Evolutionary conservation across 2,113 vertebrate genomes (phyloP).

Genomic region (Larimichthys crocea): DNA sequence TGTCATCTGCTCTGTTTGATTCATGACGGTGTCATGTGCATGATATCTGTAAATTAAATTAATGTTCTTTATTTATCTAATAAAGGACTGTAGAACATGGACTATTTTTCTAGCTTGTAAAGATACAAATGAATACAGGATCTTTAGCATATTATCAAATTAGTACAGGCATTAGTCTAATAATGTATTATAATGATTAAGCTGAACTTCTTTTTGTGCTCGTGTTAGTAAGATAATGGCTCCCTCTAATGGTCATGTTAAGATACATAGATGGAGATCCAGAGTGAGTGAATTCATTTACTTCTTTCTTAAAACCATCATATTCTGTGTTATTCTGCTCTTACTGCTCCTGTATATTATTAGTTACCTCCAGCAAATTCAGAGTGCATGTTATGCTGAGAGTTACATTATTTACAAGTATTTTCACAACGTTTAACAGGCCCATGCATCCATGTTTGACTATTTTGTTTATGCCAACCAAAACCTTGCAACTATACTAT

Average conservation of each 20-base stretch:
- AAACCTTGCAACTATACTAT: background rate
- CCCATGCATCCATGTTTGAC: background rate
- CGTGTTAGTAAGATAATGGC: slow-evolving; percentile 45
- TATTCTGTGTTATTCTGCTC: background rate
- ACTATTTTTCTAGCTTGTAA: slow-evolving; percentile 7
- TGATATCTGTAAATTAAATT: slow-evolving; percentile 27
- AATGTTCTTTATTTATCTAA: slow-evolving; percentile 14
- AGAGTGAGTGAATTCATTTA: background rate
- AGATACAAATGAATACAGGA: slow-evolving; percentile 17
- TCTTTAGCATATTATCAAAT: slow-evolving; percentile 22
- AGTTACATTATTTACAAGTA: slow-evolving; percentile 9
- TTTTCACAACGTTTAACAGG: background rate
- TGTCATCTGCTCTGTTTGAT: slow-evolving; percentile 56
- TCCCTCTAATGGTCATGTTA: slow-evolving; percentile 68
- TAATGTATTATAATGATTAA: slow-evolving; percentile 21
- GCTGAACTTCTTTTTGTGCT: background rate
- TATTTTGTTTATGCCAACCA: background rate
- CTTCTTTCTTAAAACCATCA: background rate
- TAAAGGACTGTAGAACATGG: background rate
- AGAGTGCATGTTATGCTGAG: background rate
- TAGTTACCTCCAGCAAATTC: background rate
- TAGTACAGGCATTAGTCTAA: slow-evolving; percentile 2
- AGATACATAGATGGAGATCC: background rate
- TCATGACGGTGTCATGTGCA: slow-evolving; percentile 26
- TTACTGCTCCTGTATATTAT: background rate